Conservation (phyloP, 2,888 invertebrate genomes). For the Gymnosoma rotundatum region DNA sequence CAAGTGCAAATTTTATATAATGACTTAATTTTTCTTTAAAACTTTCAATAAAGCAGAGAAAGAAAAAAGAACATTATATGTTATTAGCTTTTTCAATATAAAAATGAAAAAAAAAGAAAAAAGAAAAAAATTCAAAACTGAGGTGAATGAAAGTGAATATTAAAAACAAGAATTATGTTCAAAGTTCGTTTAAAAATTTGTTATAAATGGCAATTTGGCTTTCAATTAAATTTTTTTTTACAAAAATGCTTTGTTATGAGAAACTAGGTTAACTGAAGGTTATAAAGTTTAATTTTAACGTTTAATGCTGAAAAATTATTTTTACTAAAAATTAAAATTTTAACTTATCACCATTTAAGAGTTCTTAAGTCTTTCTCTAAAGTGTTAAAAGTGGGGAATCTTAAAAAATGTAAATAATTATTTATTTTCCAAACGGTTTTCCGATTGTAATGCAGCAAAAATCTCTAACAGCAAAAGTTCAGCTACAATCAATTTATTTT, state of each 20-base stretch:
- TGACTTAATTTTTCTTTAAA: constrained; percentile 70
- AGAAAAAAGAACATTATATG: constrained; percentile 5
- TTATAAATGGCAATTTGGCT: neutral
- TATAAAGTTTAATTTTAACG: too few species aligned
- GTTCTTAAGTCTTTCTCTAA: too few species aligned
- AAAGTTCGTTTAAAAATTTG: neutral
- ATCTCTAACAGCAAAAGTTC: too few species aligned
- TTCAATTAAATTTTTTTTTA: neutral
- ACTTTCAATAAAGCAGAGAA: constrained; percentile 40
- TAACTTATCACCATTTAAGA: too few species aligned
- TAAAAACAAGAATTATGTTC: constrained; percentile 27
- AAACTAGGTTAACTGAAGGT: too few species aligned
- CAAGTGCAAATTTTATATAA: constrained; percentile 69
- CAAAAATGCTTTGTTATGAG: neutral
- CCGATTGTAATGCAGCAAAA: too few species aligned
- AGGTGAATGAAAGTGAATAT: constrained; percentile 62
- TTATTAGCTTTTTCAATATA: constrained; percentile 32
- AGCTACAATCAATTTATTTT: too few species aligned
- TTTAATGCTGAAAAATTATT: too few species aligned
- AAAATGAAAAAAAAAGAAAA: neutral
- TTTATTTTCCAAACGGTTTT: too few species aligned
- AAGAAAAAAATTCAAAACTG: constrained; percentile 2
- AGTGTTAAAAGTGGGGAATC: too few species aligned
- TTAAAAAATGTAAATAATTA: too few species aligned
- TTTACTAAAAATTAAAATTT: too few species aligned